phyloP scores from a whole-genome alignment of 2,888 invertebrate genomes.

The Lissocephala sabroskyi region DNA sequence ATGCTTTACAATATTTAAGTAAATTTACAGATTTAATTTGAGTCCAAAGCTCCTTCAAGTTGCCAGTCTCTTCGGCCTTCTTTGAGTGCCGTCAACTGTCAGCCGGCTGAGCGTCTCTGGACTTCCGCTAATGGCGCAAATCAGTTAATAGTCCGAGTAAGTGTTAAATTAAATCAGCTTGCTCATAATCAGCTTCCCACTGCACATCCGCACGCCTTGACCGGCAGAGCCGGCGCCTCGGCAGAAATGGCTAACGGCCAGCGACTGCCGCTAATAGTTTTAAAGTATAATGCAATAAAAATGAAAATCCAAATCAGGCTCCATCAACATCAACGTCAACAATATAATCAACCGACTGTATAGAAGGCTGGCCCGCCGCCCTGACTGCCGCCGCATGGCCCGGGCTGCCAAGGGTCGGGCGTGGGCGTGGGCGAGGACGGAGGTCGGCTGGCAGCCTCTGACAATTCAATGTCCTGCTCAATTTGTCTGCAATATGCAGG shows the following conservation, averaged over 20 bases:
- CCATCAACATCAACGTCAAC: slow-evolving; percentile 64
- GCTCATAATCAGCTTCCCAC: slow-evolving; percentile 16
- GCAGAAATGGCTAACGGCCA: background rate
- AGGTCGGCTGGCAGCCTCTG: too few species aligned
- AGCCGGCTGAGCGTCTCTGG: too few species aligned
- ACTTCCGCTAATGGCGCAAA: slow-evolving; percentile 33
- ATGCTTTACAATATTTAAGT: background rate
- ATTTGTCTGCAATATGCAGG: slow-evolving; percentile 54
- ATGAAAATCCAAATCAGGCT: slow-evolving; percentile 64
- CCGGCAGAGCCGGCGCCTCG: background rate
- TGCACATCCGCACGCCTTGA: background rate
- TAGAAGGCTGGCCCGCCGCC: slow-evolving; percentile 3
- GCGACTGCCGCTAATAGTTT: slow-evolving; percentile 56
- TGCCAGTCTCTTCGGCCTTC: too few species aligned
- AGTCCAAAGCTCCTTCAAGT: too few species aligned
- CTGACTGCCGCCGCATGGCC: slow-evolving; percentile 5
- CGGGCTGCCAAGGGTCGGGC: too few species aligned
- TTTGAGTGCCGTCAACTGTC: too few species aligned
- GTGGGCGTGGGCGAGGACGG: too few species aligned
- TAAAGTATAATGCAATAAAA: slow-evolving; percentile 66
- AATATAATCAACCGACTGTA: slow-evolving; percentile 56
- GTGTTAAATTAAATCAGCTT: slow-evolving; percentile 23
- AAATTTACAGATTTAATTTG: too few species aligned
- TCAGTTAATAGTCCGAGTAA: slow-evolving; percentile 31
- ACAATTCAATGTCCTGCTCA: slow-evolving; percentile 65